Base-by-base conservation (phyloP, 2,113 vertebrate genomes). In the Clupea harengus region DNA sequence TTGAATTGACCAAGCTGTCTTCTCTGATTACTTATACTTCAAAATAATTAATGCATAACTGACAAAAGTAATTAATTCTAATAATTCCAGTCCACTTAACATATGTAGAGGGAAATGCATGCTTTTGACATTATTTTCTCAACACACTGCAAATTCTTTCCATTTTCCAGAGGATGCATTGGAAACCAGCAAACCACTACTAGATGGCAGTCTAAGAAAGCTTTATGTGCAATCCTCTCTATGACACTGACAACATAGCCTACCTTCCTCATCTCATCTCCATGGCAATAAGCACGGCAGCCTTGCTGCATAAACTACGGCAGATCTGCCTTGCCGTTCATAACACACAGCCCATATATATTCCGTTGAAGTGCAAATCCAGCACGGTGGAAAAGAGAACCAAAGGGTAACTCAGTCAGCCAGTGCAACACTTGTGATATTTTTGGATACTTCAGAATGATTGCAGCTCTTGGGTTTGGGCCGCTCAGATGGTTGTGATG, bases 121-220 rank as follows among this genome's bases (percentile, higher is more conserved):
- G 54, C 18, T 22, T 60, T 60, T 60, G 6, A 22, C 2, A 22
- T 60, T 6, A 22, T 60, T 60, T 60, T 22, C 54, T 7, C 54
- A 22, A 22, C 54, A 60, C 7, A 4, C 20, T 3, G 20, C 20
- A 60, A 39, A 78, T 39, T 28, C 1, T 13, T 75, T 75, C 2
- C 72, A 32, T 39, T 78, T 78, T 22, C 54, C 13, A 15, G 9
- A 39, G 28, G 72, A 39, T 78, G 72, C 32, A 78, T 4, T 78
- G 28, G 28, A 28, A 39, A 1, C 5, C 9, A 17, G 4, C 28
- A 0, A 0, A 50, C 78, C 89, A 87, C 88, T 83, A 87, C 88
- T 83, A 88, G 89, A 89, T 89, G 89, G 88, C 88, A 90, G 75
- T 89, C 75, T 52, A 81, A 60, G 75, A 75, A 89, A 82, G 87